Evolutionary conservation across 2,888 invertebrate species (phyloP).

Genomic region (Apomyelois bistriatella): DNA sequence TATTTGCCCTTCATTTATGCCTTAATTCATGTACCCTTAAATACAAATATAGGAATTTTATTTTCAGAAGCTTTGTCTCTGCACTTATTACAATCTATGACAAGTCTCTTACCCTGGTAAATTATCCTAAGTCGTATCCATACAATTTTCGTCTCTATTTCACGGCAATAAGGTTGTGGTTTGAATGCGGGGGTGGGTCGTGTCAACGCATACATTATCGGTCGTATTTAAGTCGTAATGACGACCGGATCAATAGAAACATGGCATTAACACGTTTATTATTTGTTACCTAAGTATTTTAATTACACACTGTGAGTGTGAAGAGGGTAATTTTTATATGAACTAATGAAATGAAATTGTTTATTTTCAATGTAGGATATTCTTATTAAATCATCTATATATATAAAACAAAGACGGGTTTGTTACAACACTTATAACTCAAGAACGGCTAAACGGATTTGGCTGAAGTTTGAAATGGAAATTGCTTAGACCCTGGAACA

Average conservation of each 20-base stretch:
- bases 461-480: no score
- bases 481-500: no score
- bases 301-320: background rate
- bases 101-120: conserved; percentile 29
- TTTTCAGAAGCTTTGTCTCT: background rate
- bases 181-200: conserved; percentile 20
- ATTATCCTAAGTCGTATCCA: conserved; percentile 28
- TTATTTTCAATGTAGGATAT: no score
- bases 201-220: conserved; percentile 42
- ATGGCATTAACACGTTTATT: background rate
- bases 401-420: no score
- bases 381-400: no score
- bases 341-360: no score
- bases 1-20: no score
- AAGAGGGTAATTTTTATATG: no score
- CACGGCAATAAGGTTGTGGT: conserved; percentile 15
- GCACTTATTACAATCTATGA: background rate
- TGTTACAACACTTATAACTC: no score
- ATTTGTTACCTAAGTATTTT: conserved; percentile 1
- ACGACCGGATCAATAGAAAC: conserved; percentile 18
- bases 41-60: no score
- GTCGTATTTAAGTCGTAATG: conserved; percentile 30
- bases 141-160: conserved; percentile 20
- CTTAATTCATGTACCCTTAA: no score
- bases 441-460: no score